These are phyloP conservation scores for Caradrina clavipalpis DNA, from an alignment of 2,888 invertebrate species.

Conservation along the genomic window DNA sequence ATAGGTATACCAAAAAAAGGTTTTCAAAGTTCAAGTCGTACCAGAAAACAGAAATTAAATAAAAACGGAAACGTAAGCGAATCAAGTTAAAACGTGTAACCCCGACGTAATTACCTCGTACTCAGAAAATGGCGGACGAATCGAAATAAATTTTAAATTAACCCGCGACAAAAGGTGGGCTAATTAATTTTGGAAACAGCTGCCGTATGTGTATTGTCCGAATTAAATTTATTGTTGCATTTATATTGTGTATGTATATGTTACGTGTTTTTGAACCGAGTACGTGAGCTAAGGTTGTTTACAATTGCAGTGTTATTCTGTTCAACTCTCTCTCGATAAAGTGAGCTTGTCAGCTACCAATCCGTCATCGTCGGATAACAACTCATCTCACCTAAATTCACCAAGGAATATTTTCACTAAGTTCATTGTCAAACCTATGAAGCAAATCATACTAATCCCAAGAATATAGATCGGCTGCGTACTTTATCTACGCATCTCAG, in stretches of 20 bases:
- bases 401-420: too few species aligned
- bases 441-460: conserved; percentile 25
- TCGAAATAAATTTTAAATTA: conserved; percentile 76
- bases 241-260: too few species aligned
- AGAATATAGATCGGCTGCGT: background rate
- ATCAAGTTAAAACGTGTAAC: conserved; percentile 61
- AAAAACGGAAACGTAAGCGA: conserved; percentile 66
- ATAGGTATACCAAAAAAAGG: background rate
- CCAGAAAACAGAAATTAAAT: conserved; percentile 51
- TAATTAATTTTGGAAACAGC: conserved; percentile 78
- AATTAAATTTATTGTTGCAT: conserved; percentile 62
- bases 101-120: conserved; percentile 63
- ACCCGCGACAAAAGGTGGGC: conserved; percentile 71
- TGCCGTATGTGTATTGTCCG: conserved; percentile 65
- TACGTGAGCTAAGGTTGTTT: background rate
- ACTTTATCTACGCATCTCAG: conserved; percentile 11
- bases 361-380: too few species aligned
- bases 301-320: too few species aligned
- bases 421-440: too few species aligned
- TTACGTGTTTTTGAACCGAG: conserved; percentile 6
- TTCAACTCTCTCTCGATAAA: too few species aligned
- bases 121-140: conserved; percentile 66
- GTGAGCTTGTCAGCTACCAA: too few species aligned
- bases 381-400: too few species aligned
- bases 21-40: background rate